phyloP scores from a whole-genome alignment of 2,888 invertebrate species.

The Calameuta pallipes region DNA sequence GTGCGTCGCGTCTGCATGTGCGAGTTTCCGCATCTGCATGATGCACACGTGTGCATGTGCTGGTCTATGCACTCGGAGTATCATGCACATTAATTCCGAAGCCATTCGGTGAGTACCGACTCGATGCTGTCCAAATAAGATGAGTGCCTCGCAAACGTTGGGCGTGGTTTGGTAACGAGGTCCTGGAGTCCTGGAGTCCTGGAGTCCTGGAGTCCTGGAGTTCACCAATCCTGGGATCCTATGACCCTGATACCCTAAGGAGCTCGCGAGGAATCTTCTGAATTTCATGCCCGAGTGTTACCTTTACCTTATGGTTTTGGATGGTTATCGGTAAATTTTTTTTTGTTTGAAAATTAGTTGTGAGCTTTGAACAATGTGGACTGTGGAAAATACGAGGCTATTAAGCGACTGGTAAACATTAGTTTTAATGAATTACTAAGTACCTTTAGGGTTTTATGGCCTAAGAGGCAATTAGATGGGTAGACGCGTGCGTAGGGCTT shows the following conservation, averaged over 20 bases:
- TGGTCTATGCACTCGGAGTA: not conserved
- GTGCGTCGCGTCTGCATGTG: not conserved
- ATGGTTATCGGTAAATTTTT: not conserved
- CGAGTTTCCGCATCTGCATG: not conserved
- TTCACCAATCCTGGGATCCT: not conserved
- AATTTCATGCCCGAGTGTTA: not conserved
- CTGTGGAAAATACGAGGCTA: not conserved
- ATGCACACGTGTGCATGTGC: not conserved
- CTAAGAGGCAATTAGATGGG: not conserved
- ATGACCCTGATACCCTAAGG: not conserved
- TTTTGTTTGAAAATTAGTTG: not conserved
- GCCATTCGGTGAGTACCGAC: not conserved
- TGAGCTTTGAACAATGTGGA: not conserved
- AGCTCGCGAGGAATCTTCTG: not conserved
- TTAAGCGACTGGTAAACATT: not conserved
- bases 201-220: too few species aligned
- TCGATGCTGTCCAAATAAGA: not conserved
- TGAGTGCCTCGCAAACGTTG: not conserved
- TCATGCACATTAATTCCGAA: not conserved
- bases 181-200: too few species aligned
- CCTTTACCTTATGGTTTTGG: not conserved
- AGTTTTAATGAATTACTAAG: not conserved
- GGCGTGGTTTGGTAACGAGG: not conserved
- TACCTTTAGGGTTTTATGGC: not conserved
- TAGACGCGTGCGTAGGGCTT: slow-evolving; percentile 1